Percentiles rank a stretch among this genome's conserved stretches.
phyloP scores from a whole-genome alignment of 2,888 invertebrate species.

The Drosophila limbata region DNA sequence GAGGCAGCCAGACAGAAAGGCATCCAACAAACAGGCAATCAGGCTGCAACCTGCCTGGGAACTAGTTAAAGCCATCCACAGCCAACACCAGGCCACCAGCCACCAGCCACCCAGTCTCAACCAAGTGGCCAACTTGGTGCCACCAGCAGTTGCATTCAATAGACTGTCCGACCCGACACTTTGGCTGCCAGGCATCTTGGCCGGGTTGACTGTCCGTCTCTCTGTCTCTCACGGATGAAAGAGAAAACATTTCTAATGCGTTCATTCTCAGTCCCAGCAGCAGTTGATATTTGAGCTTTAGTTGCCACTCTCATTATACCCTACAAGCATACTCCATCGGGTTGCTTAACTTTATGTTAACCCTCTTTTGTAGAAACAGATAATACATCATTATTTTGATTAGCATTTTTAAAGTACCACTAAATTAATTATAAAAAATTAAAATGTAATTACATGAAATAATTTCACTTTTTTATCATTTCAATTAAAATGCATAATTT shows the following conservation, averaged over 20 bases:
- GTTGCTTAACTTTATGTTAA: neutral
- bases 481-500: no score
- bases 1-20: slow-evolving; percentile 55
- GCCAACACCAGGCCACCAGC: slow-evolving; percentile 16
- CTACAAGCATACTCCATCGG: neutral
- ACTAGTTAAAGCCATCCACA: slow-evolving; percentile 45
- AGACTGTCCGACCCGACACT: slow-evolving; percentile 16
- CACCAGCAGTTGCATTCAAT: slow-evolving; percentile 28
- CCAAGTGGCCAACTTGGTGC: slow-evolving; percentile 9
- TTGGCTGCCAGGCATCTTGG: slow-evolving; percentile 19
- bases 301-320: neutral
- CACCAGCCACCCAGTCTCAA: slow-evolving; percentile 23
- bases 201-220: slow-evolving; percentile 9
- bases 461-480: no score
- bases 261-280: slow-evolving; percentile 10
- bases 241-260: slow-evolving; percentile 40
- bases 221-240: slow-evolving; percentile 48
- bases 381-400: no score
- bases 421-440: no score
- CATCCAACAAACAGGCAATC: slow-evolving; percentile 14
- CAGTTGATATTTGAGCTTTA: slow-evolving; percentile 12
- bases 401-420: no score
- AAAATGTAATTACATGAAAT: no score
- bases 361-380: no score
- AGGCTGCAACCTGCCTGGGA: slow-evolving; percentile 51